Evolutionary conservation across 2,113 vertebrate species (phyloP).

Genomic region (Oreotrochilus melanogaster): DNA sequence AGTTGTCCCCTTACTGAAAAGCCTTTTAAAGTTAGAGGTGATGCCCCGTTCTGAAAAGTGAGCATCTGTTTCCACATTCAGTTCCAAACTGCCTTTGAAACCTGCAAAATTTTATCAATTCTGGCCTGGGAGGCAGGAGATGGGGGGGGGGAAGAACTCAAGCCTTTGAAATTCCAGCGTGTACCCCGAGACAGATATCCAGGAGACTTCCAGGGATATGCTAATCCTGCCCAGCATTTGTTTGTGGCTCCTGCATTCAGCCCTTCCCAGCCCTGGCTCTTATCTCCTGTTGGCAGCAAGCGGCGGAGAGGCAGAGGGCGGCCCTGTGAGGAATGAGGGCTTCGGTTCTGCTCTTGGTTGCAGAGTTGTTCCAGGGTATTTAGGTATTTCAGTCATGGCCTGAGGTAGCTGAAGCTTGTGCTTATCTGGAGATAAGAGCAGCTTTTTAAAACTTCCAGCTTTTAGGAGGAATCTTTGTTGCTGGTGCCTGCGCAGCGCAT

Average conservation of each 20-base stretch:
- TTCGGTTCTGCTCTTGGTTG: background rate
- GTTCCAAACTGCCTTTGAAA: background rate
- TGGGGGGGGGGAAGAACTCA: background rate
- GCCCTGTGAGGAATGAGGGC: background rate
- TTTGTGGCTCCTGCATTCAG: background rate
- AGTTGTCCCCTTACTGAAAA: background rate
- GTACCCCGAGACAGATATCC: background rate
- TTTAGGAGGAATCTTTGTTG: background rate
- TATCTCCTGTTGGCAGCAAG: background rate
- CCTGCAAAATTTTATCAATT: background rate
- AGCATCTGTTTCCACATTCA: background rate
- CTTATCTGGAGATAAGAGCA: background rate
- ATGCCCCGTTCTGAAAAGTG: background rate
- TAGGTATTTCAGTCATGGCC: background rate
- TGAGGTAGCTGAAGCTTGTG: background rate
- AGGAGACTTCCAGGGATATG: background rate
- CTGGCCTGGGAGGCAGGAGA: background rate
- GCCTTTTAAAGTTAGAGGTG: background rate
- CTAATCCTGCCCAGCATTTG: constrained; percentile 16
- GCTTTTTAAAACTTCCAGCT: background rate
- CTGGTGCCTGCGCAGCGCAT: fast-evolving
- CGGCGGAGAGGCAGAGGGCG: background rate
- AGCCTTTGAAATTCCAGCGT: background rate
- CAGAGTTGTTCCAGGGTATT: background rate
- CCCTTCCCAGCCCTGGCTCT: background rate